A percentile compares a stretch with the other conserved stretches of the same genome.
phyloP scores from a whole-genome alignment of 2,797 vertebrate species.

The Tympanoctomys barrerae region DNA sequence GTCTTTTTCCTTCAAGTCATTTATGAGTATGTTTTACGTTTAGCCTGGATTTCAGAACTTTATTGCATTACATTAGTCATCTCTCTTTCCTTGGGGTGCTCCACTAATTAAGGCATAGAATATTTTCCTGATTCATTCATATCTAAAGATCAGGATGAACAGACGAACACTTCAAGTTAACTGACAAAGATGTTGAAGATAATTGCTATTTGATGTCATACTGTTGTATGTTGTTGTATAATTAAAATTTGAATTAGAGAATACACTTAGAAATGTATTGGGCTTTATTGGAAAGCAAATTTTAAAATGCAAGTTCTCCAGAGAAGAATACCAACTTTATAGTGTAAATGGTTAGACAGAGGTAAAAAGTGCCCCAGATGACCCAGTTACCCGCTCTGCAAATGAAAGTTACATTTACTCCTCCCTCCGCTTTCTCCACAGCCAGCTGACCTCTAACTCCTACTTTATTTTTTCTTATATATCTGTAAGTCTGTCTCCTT shows the following conservation, averaged over 20 bases:
- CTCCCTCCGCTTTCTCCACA: neutral
- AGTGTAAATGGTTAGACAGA: neutral
- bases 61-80: conserved; percentile 9
- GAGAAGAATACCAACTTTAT: neutral
- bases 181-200: conserved; percentile 6
- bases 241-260: conserved; percentile 50
- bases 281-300: neutral
- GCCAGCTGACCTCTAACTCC: neutral
- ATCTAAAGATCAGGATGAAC: conserved; percentile 25
- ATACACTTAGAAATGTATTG: neutral
- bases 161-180: conserved; percentile 50
- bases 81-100: neutral
- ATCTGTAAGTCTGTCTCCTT: neutral
- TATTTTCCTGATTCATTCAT: conserved; percentile 47
- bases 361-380: neutral
- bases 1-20: conserved; percentile 29
- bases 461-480: conserved; percentile 50
- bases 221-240: neutral
- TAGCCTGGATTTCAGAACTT: conserved; percentile 28
- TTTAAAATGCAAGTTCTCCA: neutral
- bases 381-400: neutral
- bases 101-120: conserved; percentile 1
- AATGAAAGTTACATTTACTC: neutral
- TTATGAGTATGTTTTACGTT: conserved; percentile 23
- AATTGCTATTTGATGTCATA: conserved; percentile 25